Base-by-base conservation (phyloP, 2,888 invertebrate genomes). In the Tinea trinotella region DNA sequence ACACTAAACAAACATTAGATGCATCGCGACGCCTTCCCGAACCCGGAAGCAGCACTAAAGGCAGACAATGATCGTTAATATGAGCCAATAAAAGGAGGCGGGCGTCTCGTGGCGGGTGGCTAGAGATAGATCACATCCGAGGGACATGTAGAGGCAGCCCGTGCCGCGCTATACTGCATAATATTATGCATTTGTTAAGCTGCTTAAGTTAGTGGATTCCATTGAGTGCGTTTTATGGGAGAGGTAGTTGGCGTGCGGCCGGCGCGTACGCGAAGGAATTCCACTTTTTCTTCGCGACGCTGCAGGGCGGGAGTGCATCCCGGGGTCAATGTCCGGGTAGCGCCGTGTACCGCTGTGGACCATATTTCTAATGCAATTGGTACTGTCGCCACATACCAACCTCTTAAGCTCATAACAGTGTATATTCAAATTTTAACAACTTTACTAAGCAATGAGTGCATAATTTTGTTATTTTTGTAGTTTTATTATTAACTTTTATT, bases 211-310 rank as follows among this genome's bases (percentile, higher is more conserved):
- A 46, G 54, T 54, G 24, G 71, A 76, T 74, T 70, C 75, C 74
- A 68, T 67, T 66, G 64, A 67, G 68, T 71, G 73, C 68, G 70
- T 67, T 71, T 71, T 70, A 64, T 64, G 55, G 40, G 40, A 40
- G 40, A 40, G 40, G 18, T n/a, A 40, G 17, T 13, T 24, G 50
- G 12, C 12, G 50, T 7, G 50, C 13, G 35, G 52, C 19, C 66
- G 67, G 71, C 73, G 71, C 73, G 76, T 74, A 80, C 78, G 81
- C 78, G 70, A 68, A 76, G 74, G 72, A 76, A 82, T 82, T 80
- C 68, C 75, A 74, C 66, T 75, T 74, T 76, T 74, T 68, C 67
- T 30, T 15, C 35, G 35, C 22, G 50, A 20, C 48, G 19, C 19
- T 48, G 48, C 44, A 68, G 68, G 65, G 68, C 66, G 62, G 60